A percentile compares a stretch with the other conserved stretches of the same genome.
Evolutionary conservation across 2,888 invertebrate species (phyloP).

Genomic region (Halocaridina rubra): DNA sequence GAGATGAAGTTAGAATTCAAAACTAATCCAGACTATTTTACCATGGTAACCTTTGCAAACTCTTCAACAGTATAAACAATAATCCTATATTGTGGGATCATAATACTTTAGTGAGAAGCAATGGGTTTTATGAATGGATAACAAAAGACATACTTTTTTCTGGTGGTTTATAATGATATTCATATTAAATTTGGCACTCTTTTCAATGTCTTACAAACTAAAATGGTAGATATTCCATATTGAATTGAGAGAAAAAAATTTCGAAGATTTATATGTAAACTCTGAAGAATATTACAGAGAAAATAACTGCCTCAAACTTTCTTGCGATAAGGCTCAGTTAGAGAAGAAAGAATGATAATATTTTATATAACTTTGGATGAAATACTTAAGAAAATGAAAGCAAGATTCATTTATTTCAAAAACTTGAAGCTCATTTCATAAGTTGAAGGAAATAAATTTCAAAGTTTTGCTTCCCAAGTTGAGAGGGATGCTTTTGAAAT

Average conservation of each 20-base stretch:
- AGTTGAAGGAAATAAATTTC: neutral
- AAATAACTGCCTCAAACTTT: neutral
- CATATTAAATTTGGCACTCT: neutral
- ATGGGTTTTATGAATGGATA: neutral
- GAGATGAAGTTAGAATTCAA: constrained; percentile 3
- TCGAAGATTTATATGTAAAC: neutral
- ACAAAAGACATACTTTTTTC: neutral
- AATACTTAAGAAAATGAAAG: too few species aligned
- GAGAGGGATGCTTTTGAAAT: neutral
- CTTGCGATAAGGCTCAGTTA: neutral
- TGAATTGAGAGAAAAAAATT: neutral
- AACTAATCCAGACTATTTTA: neutral
- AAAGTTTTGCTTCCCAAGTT: neutral
- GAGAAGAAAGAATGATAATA: neutral
- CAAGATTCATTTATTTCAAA: neutral
- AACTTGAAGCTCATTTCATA: neutral
- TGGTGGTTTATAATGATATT: neutral
- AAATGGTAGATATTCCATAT: neutral
- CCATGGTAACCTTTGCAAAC: too few species aligned
- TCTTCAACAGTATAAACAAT: neutral
- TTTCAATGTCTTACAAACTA: neutral
- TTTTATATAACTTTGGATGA: neutral
- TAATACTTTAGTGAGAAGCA: constrained; percentile 18
- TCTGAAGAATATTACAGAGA: neutral
- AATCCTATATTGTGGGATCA: neutral